These are phyloP conservation scores for Gnatocerus cornutus DNA, from an alignment of 2,888 invertebrate species.

Conservation along the genomic window DNA sequence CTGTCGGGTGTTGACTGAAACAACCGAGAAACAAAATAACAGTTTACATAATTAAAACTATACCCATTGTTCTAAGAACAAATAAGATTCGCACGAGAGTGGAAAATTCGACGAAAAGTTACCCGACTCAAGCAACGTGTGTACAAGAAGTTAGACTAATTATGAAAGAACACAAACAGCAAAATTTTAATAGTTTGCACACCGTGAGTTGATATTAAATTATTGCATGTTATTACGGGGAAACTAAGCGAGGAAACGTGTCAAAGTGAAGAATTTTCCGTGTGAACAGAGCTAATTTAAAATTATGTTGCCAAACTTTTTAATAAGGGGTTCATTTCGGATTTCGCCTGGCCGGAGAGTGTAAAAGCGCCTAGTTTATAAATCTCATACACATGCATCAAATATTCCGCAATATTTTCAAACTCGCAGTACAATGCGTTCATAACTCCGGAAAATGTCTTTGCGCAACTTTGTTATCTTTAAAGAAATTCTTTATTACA, in stretches of 20 bases:
- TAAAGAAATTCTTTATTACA: slow-evolving; percentile 22
- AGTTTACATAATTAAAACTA: slow-evolving; percentile 50
- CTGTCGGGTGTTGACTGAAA: slow-evolving; percentile 39
- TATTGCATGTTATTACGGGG: slow-evolving; percentile 16
- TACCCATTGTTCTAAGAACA: slow-evolving; percentile 44
- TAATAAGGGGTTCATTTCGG: slow-evolving; percentile 1
- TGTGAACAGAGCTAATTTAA: not conserved
- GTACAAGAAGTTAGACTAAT: slow-evolving; percentile 43
- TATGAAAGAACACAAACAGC: slow-evolving; percentile 42
- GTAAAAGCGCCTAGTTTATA: not conserved
- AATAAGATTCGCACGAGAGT: slow-evolving; percentile 45
- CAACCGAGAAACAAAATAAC: slow-evolving; percentile 42
- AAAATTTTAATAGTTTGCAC: slow-evolving; percentile 24
- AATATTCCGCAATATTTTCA: not conserved
- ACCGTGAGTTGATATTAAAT: slow-evolving; percentile 29
- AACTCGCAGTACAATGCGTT: slow-evolving; percentile 3
- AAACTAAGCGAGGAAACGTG: not conserved
- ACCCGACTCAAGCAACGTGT: slow-evolving; percentile 16
- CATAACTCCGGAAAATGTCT: slow-evolving; percentile 3
- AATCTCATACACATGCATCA: slow-evolving; percentile 6
- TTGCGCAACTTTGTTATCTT: slow-evolving; percentile 11
- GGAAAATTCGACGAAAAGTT: slow-evolving; percentile 43
- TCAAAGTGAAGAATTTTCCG: too few relatives aligned
- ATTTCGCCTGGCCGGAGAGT: not conserved
- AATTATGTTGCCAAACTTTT: not conserved